These are phyloP conservation scores for Lycopodina hypogea DNA, from an alignment of 37 sponge, comb jelly and placozoan genomes.

Conservation along the genomic window DNA sequence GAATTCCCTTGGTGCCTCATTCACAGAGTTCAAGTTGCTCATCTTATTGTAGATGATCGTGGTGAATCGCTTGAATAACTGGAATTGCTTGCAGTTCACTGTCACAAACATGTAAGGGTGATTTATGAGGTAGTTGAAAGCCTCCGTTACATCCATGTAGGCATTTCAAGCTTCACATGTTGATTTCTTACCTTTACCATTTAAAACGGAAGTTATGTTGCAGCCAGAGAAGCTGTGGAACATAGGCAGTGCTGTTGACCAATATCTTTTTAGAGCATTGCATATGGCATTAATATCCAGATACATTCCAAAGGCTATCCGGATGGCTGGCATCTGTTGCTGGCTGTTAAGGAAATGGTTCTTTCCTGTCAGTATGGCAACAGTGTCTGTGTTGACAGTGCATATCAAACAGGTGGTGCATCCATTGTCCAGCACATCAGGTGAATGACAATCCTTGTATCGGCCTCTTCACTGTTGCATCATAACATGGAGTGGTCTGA, in stretches of 20 bases:
- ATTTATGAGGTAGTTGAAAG: neutral
- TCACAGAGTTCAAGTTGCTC: neutral
- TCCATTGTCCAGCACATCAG: neutral
- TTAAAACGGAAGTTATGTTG: no score
- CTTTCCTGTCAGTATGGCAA: neutral
- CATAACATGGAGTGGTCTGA: neutral
- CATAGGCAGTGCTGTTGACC: no score
- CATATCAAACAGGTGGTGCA: neutral
- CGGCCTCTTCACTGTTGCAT: neutral
- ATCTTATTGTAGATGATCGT: neutral
- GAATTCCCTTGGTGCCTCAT: no score
- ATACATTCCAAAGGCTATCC: neutral
- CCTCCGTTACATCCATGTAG: neutral
- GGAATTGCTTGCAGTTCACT: no score
- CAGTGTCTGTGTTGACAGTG: neutral
- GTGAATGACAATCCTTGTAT: neutral
- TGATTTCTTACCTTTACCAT: no score
- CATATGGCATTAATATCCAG: neutral
- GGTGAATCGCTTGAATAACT: no score
- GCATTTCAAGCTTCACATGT: neutral
- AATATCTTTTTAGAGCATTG: neutral
- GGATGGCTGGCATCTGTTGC: neutral
- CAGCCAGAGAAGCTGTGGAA: no score
- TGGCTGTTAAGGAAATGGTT: neutral
- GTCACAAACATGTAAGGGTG: no score